These are phyloP conservation scores for Phymorhynchus buccinoides DNA, from an alignment of 1,140 invertebrate species.

Conservation along the genomic window DNA sequence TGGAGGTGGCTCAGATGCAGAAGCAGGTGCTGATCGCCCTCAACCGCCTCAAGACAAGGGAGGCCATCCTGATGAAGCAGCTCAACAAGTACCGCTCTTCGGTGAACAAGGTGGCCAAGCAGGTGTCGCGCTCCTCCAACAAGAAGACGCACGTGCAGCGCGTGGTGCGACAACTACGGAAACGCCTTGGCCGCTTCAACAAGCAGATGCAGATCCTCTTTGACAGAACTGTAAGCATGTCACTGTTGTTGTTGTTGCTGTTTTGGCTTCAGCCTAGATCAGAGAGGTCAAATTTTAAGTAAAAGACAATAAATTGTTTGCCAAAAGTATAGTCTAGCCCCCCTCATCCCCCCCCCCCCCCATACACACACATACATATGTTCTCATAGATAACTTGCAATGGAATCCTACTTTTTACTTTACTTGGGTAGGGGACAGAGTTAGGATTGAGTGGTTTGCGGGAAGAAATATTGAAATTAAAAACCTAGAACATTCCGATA, in stretches of 20 bases:
- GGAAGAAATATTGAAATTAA: too few relatives aligned
- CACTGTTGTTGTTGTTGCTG: too few relatives aligned
- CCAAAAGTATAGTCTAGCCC: neutral
- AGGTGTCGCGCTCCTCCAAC: neutral
- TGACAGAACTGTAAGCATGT: constrained; percentile 24
- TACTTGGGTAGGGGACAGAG: too few relatives aligned
- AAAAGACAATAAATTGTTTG: neutral
- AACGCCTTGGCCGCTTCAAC: constrained; percentile 9
- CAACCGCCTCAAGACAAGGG: constrained; percentile 36
- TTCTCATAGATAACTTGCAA: too few relatives aligned
- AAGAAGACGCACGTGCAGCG: neutral
- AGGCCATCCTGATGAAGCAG: constrained; percentile 37
- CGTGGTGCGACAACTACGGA: constrained; percentile 23
- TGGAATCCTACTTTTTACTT: too few relatives aligned
- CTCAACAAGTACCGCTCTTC: constrained; percentile 35
- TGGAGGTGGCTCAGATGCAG: constrained; percentile 39
- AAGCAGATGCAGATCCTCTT: constrained; percentile 19
- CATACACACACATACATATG: too few relatives aligned
- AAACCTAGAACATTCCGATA: too few relatives aligned
- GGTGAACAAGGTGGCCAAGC: constrained; percentile 8
- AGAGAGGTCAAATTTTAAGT: neutral
- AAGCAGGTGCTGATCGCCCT: constrained; percentile 37
- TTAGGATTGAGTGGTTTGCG: too few relatives aligned
- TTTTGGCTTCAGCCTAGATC: neutral
- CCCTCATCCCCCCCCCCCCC: too few relatives aligned